Base-by-base conservation (phyloP, 2,888 invertebrate species). In the Pachymerium ferrugineum region DNA sequence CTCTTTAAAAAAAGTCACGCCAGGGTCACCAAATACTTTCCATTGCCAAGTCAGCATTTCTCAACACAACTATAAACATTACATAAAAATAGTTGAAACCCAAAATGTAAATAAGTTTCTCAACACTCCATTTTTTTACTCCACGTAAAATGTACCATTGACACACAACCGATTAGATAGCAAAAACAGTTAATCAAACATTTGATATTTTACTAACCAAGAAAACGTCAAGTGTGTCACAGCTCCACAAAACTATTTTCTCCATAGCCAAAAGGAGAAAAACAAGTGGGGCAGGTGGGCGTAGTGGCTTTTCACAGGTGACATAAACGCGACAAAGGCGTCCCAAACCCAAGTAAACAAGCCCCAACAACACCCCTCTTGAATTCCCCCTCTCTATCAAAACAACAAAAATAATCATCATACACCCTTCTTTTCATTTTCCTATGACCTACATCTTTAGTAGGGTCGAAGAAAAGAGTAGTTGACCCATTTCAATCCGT, bases 161-260 rank as follows among this genome's bases (percentile, higher is more conserved):
- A n/a, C n/a, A n/a, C n/a, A n/a, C n/a, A n/a, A n/a, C n/a, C n/a
- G n/a, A n/a, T n/a, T n/a, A n/a, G n/a, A n/a, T n/a, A n/a, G n/a
- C n/a, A n/a, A n/a, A n/a, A n/a, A n/a, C n/a, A n/a, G n/a, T n/a
- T n/a, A n/a, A n/a, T n/a, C n/a, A n/a, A n/a, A n/a, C n/a, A n/a
- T n/a, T n/a, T n/a, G n/a, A n/a, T n/a, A n/a, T n/a, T n/a, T n/a
- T n/a, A n/a, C 47, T 54, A 16, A 16, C 10, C 47, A 16, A n/a
- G n/a, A n/a, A n/a, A n/a, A n/a, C n/a, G n/a, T 54, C 47, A 54
- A 54, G 19, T 54, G 47, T 54, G 47, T 54, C 47, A 54, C 19
- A n/a, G n/a, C n/a, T n/a, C 4, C 47, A 12, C 4, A 54, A 22
- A 6, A 22, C 47, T 16, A 12, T 16, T 42, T 42, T 42, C 42